A percentile compares a stretch with the other conserved stretches of the same genome.
These are phyloP conservation scores for Cerceris rybyensis DNA, from an alignment of 2,888 invertebrate genomes.

Conservation along the genomic window DNA sequence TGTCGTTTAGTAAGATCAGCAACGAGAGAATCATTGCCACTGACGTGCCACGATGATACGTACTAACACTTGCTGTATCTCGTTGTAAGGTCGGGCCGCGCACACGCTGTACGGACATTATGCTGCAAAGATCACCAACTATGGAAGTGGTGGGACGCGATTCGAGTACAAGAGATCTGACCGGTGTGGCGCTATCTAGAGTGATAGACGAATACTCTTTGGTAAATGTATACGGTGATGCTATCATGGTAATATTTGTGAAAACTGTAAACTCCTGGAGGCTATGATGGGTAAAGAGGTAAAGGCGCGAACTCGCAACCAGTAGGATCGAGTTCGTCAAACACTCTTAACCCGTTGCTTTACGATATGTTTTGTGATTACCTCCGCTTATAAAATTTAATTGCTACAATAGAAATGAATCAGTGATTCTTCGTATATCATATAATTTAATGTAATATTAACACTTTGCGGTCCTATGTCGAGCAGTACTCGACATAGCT, in stretches of 20 bases:
- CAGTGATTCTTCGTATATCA: too few relatives aligned
- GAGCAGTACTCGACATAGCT: too few relatives aligned
- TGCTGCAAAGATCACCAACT: constrained; percentile 66
- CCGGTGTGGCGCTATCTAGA: constrained; percentile 61
- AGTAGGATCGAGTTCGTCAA: too few relatives aligned
- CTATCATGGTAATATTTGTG: constrained; percentile 16
- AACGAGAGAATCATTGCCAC: constrained; percentile 52
- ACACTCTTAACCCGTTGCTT: too few relatives aligned
- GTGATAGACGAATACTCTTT: constrained; percentile 37
- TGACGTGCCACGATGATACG: constrained; percentile 50
- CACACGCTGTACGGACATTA: constrained; percentile 68
- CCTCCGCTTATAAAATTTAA: too few relatives aligned
- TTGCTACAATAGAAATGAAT: too few relatives aligned
- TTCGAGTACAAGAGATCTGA: constrained; percentile 22
- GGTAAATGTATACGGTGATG: not conserved
- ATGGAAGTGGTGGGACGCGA: constrained; percentile 55
- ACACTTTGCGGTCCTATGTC: too few relatives aligned
- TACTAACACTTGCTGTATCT: constrained; percentile 57
- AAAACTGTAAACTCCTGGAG: not conserved
- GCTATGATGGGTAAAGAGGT: not conserved
- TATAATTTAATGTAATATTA: too few relatives aligned
- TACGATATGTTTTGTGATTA: too few relatives aligned
- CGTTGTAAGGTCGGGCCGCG: constrained; percentile 62
- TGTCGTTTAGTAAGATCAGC: constrained; percentile 23
- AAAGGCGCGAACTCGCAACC: too few relatives aligned